These are phyloP conservation scores for Drosophila carrolli DNA, from an alignment of 1,140 invertebrate species.

Conservation along the genomic window DNA sequence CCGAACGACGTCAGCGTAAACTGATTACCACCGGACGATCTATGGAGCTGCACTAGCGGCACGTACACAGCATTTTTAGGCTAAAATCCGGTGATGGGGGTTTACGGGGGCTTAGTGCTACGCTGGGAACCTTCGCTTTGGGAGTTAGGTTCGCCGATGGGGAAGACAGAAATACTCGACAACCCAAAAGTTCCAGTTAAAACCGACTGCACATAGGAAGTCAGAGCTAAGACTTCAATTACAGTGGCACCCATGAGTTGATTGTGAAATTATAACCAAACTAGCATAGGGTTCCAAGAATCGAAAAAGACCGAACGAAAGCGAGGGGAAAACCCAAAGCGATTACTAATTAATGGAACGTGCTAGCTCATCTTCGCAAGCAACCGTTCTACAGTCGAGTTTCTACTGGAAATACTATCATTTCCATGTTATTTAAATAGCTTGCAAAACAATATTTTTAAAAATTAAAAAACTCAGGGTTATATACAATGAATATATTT, in stretches of 20 bases:
- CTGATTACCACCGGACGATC: conserved; percentile 71
- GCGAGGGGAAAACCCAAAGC: not conserved
- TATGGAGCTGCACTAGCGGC: conserved; percentile 62
- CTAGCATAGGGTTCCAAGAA: conserved; percentile 42
- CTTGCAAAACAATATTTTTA: no score
- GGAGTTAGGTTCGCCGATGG: conserved; percentile 58
- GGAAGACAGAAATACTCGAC: conserved; percentile 37
- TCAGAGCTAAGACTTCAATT: conserved; percentile 63
- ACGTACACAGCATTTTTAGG: conserved; percentile 56
- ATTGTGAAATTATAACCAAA: conserved; percentile 45
- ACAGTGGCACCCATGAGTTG: conserved; percentile 50
- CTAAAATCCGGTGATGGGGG: conserved; percentile 8
- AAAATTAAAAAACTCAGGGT: not conserved
- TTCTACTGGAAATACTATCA: conserved; percentile 9
- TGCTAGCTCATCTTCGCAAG: conserved; percentile 13
- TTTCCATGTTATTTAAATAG: not conserved
- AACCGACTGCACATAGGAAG: conserved; percentile 69
- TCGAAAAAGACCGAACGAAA: not conserved
- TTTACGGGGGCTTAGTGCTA: not conserved
- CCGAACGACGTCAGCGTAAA: conserved; percentile 77
- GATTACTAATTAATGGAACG: conserved; percentile 45
- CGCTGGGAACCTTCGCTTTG: conserved; percentile 65
- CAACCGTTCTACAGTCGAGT: not conserved
- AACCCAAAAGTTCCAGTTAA: conserved; percentile 40
- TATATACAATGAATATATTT: no score